Base-by-base conservation (phyloP, 2,888 invertebrate species). In the Papilio gigon region DNA sequence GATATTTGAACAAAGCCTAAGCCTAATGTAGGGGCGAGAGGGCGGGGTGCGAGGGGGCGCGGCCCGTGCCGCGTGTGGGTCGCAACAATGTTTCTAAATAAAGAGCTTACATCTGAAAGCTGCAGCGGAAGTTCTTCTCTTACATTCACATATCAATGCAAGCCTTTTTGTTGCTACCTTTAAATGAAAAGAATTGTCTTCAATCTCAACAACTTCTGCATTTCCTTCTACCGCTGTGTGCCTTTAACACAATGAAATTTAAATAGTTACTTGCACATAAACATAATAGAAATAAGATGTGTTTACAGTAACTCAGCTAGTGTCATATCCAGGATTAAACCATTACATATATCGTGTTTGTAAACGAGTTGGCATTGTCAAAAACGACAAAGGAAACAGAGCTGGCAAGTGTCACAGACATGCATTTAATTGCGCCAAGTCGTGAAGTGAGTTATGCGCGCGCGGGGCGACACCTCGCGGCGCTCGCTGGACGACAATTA, bases 391-490 rank as follows among this genome's bases (percentile, higher is more conserved):
- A 4, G 0, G 1, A 47, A n/a, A 56, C 53, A 17, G 17, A 56
- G n/a, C 30, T 56, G 30, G 53, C 53, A 17, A 56, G 30, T 35
- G 40, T 47, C 56, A 33, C 11, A 22, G 44, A 44, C 56, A 9
- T 22, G 47, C 27, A 59, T 50, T 67, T 67, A 67, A 67, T 60
- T 44, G 66, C 35, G 44, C 27, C 27, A 35, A 35, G 14, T 22
- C 2, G 59, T 40, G 44, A 67, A 44, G 60, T 67, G 66, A 67
- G 40, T 67, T 67, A 67, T 60, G 60, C 17, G 40, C 20, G 66
- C 44, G 60, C 11, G n/a, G 12, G 47, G 37, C 27, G 50, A 37
- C 66, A 67, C 50, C 66, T 60, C 27, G 35, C 60, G 60, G 17
- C 25, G 14, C 25, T 47, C 20, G 5, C 27, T 17, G n/a, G n/a